Evolutionary conservation across 2,888 invertebrate genomes (phyloP), one percentile per base, ranked within the genome.

Genomic region (Protophormia terraenovae): DNA sequence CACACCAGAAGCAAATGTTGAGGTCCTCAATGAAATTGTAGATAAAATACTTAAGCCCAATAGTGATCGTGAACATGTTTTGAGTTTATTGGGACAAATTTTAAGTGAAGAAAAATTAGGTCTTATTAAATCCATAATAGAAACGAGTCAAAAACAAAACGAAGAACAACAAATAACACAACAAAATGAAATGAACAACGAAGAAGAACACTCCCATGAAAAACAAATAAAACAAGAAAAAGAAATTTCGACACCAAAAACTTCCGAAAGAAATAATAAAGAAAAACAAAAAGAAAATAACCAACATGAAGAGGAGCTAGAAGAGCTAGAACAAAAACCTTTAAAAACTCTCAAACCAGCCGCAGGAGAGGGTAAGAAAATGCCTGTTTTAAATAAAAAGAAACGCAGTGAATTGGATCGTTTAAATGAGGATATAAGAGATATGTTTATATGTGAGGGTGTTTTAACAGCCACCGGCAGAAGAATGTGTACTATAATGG

Each of bases 361-460:
- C 16, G n/a, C 41, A 32, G 32, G 1, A 32, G 32, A 1, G 32
- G 32, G 4, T 8, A 10, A 32, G n/a, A 8, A 6, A 24, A 5
- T 16, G 1, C 22, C 22, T 3, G 79, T 22, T n/a, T 8, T 8
- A 32, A 32, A 32, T 32, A 6, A 75, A 71, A 84, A 72, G 73
- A 87, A 86, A 14, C 89, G 89, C 4, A 87, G 86, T 80, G 95
- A 95, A 85, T 88, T 95, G 38, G 95, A 95, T 83, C 93, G 94
- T 88, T 90, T 95, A 0, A 95, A 95, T 86, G 95, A 94, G 53
- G 95, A 95, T 87, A 94, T 95, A 67, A 93, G 94, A 19, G 94
- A 95, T 60, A 95, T 95, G 94, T 94, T 95, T 86, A 95, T 95
- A 60, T 93, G 94, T 66, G 93, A 95, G 66, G 92, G 91, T 1